Conservation (phyloP, 2,888 invertebrate genomes). For the Hemaris fuciformis region DNA sequence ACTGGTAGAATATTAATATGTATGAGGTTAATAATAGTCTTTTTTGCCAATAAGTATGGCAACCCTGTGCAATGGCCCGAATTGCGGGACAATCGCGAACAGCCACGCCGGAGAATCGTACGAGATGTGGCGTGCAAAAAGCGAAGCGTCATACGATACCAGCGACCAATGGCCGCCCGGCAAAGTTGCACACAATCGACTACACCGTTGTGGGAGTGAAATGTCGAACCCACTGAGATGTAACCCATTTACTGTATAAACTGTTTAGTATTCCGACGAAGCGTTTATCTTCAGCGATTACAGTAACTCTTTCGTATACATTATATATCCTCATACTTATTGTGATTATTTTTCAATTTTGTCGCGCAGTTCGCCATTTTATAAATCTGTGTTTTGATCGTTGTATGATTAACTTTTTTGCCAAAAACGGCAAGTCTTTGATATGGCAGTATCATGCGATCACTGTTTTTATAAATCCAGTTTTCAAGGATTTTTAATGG, state of each 20-base stretch:
- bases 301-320: not conserved
- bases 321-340: not conserved
- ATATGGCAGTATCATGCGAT: not conserved
- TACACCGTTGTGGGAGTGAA: not conserved
- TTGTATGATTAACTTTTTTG: not conserved
- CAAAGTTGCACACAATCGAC: not conserved
- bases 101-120: not conserved
- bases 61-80: not conserved
- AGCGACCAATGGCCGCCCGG: not conserved
- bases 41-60: too few relatives aligned
- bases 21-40: too few relatives aligned
- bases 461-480: not conserved
- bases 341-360: not conserved
- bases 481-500: not conserved
- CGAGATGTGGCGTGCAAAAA: not conserved
- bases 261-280: not conserved
- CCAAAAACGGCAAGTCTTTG: not conserved
- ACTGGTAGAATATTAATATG: too few relatives aligned
- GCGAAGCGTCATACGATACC: not conserved
- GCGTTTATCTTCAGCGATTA: not conserved
- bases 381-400: not conserved
- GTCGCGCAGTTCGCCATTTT: not conserved
- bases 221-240: not conserved
- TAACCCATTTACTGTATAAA: not conserved
- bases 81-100: not conserved